phyloP scores from a whole-genome alignment of 30 jellyfish, hydroid and myxozoan species.

The Phacellophora camtschatica region DNA sequence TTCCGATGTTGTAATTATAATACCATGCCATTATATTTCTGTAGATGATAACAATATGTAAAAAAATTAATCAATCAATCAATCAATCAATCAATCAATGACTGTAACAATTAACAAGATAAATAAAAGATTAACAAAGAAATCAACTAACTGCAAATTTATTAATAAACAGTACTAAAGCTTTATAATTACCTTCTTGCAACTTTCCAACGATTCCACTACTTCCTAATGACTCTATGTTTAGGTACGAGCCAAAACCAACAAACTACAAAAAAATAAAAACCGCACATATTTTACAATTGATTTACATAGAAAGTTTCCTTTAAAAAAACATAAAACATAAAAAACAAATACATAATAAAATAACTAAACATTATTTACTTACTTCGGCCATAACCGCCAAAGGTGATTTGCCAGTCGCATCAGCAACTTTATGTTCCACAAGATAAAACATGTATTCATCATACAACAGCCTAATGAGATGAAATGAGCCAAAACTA shows the following conservation, averaged over 20 bases:
- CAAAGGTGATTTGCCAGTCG: slow-evolving; percentile 95
- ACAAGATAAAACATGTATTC: slow-evolving; percentile 94
- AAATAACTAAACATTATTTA: background rate
- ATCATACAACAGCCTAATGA: slow-evolving; percentile 89
- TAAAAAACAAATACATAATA: background rate
- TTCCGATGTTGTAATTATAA: too few relatives aligned
- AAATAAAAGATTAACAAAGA: background rate
- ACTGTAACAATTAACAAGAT: background rate
- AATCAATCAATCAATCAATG: too few relatives aligned
- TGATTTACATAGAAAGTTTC: background rate
- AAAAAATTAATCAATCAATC: too few relatives aligned
- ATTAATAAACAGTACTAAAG: background rate
- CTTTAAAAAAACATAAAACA: background rate
- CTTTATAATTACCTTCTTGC: slow-evolving; percentile 33
- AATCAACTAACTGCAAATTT: background rate
- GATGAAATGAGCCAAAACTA: slow-evolving; percentile 95
- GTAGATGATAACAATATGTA: too few relatives aligned
- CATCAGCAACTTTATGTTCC: slow-evolving; percentile 96
- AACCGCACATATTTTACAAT: too few relatives aligned
- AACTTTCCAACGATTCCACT: slow-evolving; percentile 25
- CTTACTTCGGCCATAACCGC: slow-evolving; percentile 98
- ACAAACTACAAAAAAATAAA: slow-evolving; percentile 29
- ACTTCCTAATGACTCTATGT: slow-evolving; percentile 43
- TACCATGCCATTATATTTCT: too few relatives aligned
- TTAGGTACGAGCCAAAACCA: slow-evolving; percentile 58